Base-by-base conservation (phyloP, 2,888 invertebrate species). In the Philaethria dido region DNA sequence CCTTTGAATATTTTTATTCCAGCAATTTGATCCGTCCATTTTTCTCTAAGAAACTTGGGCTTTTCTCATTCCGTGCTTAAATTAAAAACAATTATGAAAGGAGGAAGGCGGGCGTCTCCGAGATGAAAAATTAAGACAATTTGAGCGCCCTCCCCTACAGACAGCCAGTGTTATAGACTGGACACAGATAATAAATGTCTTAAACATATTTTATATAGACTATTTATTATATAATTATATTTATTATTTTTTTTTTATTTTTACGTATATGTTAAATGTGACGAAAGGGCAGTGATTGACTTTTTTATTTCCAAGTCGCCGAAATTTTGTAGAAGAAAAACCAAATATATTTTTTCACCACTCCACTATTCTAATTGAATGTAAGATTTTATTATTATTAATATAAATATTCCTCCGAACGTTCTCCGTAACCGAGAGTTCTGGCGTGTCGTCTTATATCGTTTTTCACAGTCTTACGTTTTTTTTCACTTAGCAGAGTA, bases 81-180 rank as follows among this genome's bases (percentile, higher is more conserved):
- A 90, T 91, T 91, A 92, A 91, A 89, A 91, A 91, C 91, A 92
- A 92, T 91, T 91, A 91, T 86, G 85, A 82, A 79, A 75, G 72
- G 68, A 62, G 69, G 71, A 54, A 73, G 70, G 73, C 74, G 75
- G 77, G 80, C 74, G 80, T 79, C 65, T 65, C 70, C 80, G 87
- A 89, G 82, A 91, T 92, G 92, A 92, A 92, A 92, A 92, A 91
- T 92, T 92, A 92, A 90, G 86, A 91, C 91, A 90, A 91, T 91
- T 90, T 90, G 78, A 82, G 84, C 81, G 77, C 83, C 80, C 76
- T 74, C 78, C 73, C 64, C 61, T 73, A 69, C 69, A 74, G 72
- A 71, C 73, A 68, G 64, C 66, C 50, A 50, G 61, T 47, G 36
- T 60, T 42, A 44, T 29, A 48, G 54, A 57, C 68, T 64, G 64